Evolutionary conservation across 2,113 vertebrate genomes (phyloP).

Genomic region (Etheostoma cragini): DNA sequence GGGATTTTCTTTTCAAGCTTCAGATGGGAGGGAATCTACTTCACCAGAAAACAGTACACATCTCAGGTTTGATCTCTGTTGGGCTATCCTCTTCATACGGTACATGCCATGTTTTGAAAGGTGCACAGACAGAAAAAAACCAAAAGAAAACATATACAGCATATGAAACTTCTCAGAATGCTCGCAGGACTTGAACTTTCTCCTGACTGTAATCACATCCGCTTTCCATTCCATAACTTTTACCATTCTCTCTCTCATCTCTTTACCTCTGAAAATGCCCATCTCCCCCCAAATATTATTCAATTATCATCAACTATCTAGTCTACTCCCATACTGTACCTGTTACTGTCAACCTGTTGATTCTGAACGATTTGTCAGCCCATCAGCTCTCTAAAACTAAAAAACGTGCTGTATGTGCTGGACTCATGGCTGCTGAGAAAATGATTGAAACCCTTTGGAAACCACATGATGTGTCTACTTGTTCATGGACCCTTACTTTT

Average conservation of each 20-base stretch:
- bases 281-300: constrained; percentile 11
- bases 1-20: constrained; percentile 9
- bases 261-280: constrained; percentile 10
- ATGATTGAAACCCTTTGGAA: no score
- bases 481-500: no score
- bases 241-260: constrained; percentile 21
- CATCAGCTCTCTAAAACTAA: no score
- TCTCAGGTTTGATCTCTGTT: constrained; percentile 62
- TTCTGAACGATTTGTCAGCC: no score
- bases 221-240: constrained; percentile 40
- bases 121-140: constrained; percentile 7
- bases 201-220: constrained; percentile 29
- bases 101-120: constrained; percentile 48
- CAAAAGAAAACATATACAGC: constrained; percentile 19
- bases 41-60: constrained; percentile 54
- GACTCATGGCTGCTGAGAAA: no score
- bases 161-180: constrained; percentile 56
- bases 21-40: constrained; percentile 26
- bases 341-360: no score
- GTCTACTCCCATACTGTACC: constrained; percentile 56
- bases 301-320: constrained; percentile 66
- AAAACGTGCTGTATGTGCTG: no score
- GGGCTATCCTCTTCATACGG: constrained; percentile 48
- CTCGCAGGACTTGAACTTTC: constrained; percentile 49
- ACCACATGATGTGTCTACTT: no score